Base-by-base conservation (phyloP, 2,113 vertebrate genomes). In the Corythoichthys haematopterus region DNA sequence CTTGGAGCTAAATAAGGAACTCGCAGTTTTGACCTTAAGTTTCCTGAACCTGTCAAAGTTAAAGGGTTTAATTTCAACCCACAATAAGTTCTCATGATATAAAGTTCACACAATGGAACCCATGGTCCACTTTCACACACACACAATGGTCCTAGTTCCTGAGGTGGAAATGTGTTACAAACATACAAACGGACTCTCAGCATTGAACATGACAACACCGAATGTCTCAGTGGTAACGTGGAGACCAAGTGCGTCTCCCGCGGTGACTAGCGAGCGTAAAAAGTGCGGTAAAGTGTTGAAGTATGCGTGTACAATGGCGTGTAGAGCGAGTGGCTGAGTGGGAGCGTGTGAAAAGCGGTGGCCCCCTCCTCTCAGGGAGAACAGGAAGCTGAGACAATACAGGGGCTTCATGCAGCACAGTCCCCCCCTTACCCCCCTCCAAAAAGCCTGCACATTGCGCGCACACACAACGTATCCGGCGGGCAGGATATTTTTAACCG, bases 361-460 rank as follows among this genome's bases (percentile, higher is more conserved):
- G 84, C 84, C 85, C 86, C 84, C 87, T 90, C 89, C 89, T 91
- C 88, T 89, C 84, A 87, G 84, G 81, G 87, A 90, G 89, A 76
- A 90, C 91, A 92, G 91, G 91, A 92, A 91, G 87, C 84, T 63
- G 58, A 91, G 89, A 92, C 91, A 92, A 92, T 92, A 87, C 87
- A 55, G 88, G 90, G 87, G 88, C 90, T 91, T 90, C 90, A 90
- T 85, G 79, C 79, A 76, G 84, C 81, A 90, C 81, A 81, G 78
- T 79, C 78, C 84, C 84, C 87, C 86, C 65, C 80, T 71, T 67
- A 75, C 36, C 56, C 70, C 70, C 72, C 69, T 61, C 53, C 53
- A 36, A 72, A 85, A 77, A 71, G 76, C 79, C 70, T 55, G 77
- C 84, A 66, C 80, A 84, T 84, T 73, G 3, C 53, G 6, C 52